Evolutionary conservation across 2,113 vertebrate species (phyloP).

Genomic region (Carassius carassius): DNA sequence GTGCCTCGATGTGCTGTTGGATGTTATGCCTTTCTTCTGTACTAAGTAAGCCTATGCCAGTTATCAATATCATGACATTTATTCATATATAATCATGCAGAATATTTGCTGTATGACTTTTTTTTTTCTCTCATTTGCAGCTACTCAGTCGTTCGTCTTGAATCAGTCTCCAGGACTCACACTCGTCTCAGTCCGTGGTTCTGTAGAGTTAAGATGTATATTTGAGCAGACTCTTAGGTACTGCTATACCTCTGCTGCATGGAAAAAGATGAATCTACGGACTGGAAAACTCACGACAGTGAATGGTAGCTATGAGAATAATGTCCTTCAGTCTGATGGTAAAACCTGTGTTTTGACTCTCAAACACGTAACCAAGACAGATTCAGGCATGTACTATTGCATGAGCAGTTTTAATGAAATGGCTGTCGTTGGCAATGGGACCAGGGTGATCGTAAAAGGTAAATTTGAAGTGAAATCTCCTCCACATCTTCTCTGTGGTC

Average conservation of each 20-base stretch:
- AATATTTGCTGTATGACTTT: background rate
- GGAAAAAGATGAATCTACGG: constrained; percentile 39
- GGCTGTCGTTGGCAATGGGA: constrained; percentile 17
- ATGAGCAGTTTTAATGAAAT: background rate
- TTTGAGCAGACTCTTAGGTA: accelerated
- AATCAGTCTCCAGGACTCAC: constrained; percentile 4
- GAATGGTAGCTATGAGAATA: no score
- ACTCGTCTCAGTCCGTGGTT: background rate
- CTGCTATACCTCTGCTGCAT: background rate
- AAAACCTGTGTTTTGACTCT: constrained; percentile 20
- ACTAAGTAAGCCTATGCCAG: background rate
- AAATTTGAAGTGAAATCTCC: background rate
- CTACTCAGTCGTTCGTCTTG: background rate
- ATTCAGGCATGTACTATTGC: constrained; percentile 53
- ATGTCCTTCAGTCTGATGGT: no score
- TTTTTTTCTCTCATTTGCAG: constrained; percentile 32
- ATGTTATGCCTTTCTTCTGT: background rate
- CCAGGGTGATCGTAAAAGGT: constrained; percentile 50
- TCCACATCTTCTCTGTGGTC: background rate
- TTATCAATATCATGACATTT: background rate
- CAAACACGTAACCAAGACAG: background rate
- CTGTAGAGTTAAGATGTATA: constrained; percentile 33
- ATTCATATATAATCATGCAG: no score
- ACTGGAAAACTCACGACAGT: constrained; percentile 10
- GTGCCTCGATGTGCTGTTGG: background rate